These are phyloP conservation scores for Coleophora flavipennella DNA, from an alignment of 2,888 invertebrate species.

Conservation along the genomic window DNA sequence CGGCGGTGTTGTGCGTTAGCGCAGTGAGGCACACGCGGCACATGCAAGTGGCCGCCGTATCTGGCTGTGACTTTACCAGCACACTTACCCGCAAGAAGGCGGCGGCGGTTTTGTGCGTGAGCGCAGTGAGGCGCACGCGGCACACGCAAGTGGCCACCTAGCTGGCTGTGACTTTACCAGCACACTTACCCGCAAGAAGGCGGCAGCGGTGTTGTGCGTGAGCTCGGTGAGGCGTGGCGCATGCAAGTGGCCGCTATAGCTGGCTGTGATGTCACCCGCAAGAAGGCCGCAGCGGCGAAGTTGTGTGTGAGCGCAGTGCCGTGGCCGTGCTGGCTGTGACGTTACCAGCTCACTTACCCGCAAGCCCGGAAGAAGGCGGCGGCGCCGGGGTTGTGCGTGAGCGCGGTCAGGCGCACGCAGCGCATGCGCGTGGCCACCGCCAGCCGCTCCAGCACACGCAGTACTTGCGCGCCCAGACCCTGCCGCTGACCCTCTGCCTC, in stretches of 20 bases:
- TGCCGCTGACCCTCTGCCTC: conserved; percentile 78
- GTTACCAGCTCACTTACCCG: conserved; percentile 73
- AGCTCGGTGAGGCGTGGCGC: conserved; percentile 88
- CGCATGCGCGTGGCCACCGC: conserved; percentile 82
- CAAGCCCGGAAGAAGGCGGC: conserved; percentile 82
- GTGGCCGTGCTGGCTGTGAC: too few relatives aligned
- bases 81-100: conserved; percentile 78
- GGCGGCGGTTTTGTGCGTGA: conserved; percentile 83
- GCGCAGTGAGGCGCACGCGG: conserved; percentile 86
- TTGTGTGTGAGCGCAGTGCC: too few relatives aligned
- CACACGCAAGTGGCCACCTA: conserved; percentile 80
- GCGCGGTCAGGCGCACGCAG: conserved; percentile 86
- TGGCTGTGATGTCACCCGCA: too few relatives aligned
- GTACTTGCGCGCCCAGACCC: conserved; percentile 87
- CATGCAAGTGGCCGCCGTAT: conserved; percentile 81
- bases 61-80: too few relatives aligned
- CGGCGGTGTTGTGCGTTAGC: too few relatives aligned
- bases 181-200: conserved; percentile 80
- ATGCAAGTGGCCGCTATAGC: too few relatives aligned
- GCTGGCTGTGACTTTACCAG: too few relatives aligned
- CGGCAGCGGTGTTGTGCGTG: conserved; percentile 81
- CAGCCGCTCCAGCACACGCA: conserved; percentile 83
- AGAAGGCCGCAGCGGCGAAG: too few relatives aligned
- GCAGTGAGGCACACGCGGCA: too few relatives aligned
- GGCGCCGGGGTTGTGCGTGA: conserved; percentile 83